Conservation (phyloP, 2,113 vertebrate species). For the Centrocercus urophasianus region DNA sequence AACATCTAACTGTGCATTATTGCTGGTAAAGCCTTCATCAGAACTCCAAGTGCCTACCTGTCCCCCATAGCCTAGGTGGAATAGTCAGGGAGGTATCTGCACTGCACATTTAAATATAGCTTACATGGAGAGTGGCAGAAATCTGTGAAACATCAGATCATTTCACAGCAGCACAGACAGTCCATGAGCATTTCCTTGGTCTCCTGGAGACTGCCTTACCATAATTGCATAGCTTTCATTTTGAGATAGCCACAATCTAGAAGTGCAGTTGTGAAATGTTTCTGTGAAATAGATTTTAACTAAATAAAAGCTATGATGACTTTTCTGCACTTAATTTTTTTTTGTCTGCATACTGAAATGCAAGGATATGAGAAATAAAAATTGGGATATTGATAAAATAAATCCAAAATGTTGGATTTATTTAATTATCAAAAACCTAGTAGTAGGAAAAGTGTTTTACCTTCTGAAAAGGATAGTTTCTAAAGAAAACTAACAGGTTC, state of each 20-base stretch:
- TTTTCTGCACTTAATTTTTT: neutral
- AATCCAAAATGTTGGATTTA: neutral
- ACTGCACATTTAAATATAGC: rapidly evolving
- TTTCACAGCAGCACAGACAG: neutral
- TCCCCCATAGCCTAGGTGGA: neutral
- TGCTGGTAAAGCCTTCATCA: rapidly evolving
- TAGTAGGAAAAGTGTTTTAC: neutral
- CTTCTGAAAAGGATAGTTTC: neutral
- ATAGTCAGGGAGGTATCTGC: neutral
- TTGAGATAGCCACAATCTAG: neutral
- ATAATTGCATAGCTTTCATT: neutral
- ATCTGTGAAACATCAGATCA: neutral
- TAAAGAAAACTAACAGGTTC: neutral
- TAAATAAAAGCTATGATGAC: neutral
- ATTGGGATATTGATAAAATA: neutral
- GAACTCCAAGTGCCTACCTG: neutral
- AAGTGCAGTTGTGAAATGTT: neutral
- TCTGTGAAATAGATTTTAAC: neutral
- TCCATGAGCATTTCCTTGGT: neutral
- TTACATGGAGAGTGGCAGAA: neutral
- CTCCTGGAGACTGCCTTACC: neutral
- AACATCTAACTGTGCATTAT: neutral
- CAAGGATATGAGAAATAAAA: neutral
- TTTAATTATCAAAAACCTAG: neutral
- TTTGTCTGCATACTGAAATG: neutral